Evolutionary conservation across 2,797 vertebrate species (phyloP).

Genomic region (Delichon dasypus): DNA sequence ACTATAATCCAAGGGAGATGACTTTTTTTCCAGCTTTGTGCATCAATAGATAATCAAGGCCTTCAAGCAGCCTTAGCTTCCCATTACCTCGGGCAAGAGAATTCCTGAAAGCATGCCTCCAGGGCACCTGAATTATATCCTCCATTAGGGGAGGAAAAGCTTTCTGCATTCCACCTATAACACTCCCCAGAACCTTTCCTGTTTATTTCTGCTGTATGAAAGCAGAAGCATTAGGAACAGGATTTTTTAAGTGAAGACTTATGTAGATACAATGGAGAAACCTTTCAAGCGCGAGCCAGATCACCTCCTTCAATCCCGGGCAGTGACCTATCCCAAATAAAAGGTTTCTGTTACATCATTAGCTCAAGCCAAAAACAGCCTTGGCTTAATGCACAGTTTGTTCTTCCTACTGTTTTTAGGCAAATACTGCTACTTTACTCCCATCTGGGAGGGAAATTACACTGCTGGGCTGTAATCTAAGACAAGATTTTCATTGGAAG

Average conservation of each 20-base stretch:
- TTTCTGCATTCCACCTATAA: conserved; percentile 94
- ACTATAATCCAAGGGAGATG: conserved; percentile 95
- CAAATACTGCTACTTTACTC: conserved; percentile 88
- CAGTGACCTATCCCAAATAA: conserved; percentile 85
- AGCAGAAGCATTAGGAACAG: conserved; percentile 84
- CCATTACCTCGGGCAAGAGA: conserved; percentile 99
- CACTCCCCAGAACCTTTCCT: conserved; percentile 87
- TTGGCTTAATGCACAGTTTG: conserved; percentile 90
- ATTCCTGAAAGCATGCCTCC: conserved; percentile 99
- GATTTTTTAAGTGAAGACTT: conserved; percentile 90
- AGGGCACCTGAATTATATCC: conserved; percentile 99
- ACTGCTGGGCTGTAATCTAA: conserved; percentile 96
- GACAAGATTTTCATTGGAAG: conserved; percentile 99
- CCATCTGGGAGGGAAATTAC: conserved; percentile 86
- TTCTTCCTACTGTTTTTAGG: conserved; percentile 96
- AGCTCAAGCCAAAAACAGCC: conserved; percentile 90
- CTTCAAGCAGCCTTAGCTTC: conserved; percentile 97
- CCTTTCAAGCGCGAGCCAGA: conserved; percentile 83
- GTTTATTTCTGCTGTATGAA: conserved; percentile 85
- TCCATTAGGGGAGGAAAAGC: conserved; percentile 94
- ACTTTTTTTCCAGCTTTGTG: conserved; percentile 95
- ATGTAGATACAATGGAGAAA: conserved; percentile 92
- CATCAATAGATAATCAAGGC: conserved; percentile 99
- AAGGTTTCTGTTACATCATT: conserved; percentile 96
- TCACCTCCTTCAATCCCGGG: conserved; percentile 81